These are phyloP conservation scores for Struthidea cinerea DNA, from an alignment of 2,113 vertebrate species.

Conservation along the genomic window DNA sequence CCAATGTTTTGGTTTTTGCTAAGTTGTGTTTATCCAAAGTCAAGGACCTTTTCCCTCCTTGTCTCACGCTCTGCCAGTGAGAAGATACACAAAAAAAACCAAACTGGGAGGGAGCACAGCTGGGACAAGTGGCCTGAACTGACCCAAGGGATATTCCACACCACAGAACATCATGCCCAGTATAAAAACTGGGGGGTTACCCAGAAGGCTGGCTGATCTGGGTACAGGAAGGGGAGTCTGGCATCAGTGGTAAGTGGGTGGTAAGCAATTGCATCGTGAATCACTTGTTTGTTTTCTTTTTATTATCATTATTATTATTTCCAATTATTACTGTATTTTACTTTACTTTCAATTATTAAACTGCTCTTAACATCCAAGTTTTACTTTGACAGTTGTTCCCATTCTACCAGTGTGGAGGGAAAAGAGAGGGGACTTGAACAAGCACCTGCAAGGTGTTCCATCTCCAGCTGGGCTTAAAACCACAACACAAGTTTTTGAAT, in stretches of 20 bases:
- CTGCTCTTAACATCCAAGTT: background rate
- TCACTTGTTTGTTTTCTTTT: background rate
- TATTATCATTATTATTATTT: background rate
- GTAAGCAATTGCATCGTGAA: rapidly evolving
- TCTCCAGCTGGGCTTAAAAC: background rate
- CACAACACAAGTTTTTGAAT: background rate
- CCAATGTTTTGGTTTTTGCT: background rate
- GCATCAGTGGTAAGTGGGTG: rapidly evolving
- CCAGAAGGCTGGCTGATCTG: rapidly evolving
- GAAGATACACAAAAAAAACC: background rate
- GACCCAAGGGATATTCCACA: background rate
- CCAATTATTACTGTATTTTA: background rate
- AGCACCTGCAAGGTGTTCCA: rapidly evolving
- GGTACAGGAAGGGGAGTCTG: background rate
- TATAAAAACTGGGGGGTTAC: background rate
- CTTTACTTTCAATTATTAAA: background rate
- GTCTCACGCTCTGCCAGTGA: background rate
- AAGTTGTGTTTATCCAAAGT: background rate
- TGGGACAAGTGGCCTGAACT: background rate
- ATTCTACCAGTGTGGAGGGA: background rate
- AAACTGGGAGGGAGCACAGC: background rate
- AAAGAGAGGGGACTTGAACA: background rate
- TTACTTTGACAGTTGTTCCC: background rate
- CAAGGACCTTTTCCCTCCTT: background rate
- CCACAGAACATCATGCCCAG: background rate